Base-by-base conservation (phyloP, 2,797 vertebrate species). In the Enteromius paludinosus region DNA sequence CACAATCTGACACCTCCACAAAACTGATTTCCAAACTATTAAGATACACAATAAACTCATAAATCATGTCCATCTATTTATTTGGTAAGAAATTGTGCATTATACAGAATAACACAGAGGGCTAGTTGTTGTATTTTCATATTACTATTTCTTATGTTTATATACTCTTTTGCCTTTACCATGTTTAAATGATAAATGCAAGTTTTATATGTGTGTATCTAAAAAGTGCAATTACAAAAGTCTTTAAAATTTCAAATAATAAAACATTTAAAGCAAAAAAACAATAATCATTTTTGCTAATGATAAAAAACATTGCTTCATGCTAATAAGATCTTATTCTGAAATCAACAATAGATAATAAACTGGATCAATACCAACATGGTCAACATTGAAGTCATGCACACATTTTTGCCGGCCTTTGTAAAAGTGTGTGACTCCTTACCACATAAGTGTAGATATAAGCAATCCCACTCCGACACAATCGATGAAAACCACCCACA, bases 401-500 rank as follows among this genome's bases (percentile, higher is more conserved):
- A 8, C 43, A 45, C 66, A 49, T 20, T 47, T 71, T 49, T 30
- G 17, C 11, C 45, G 52, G 45, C 5, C 25, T 71, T 6, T 71
- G 9, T 10, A 38, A 23, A 17, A 3, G 45, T 45, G 25, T 23
- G 71, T 14, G 54, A 25, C 20, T 65, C 93, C 97, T 95, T 88
- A 99, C 98, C 98, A 99, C 98, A 99, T 99, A 0, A 98, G 88
- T 15, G 98, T 99, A 87, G 98, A 95, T 91, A 99, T 97, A 81
- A 99, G 95, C 68, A 99, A 94, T 28, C 98, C 98, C 20, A 99
- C 97, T 0, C 97, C 98, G 30, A 99, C 93, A 6, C 98, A 99
- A 90, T 99, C 98, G 71, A 99, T 97, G 89, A 98, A 97, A 0
- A 99, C 97, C 35, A 99, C 98, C 98, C 98, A 99, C 75, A 99